Conservation (phyloP, 1,140 invertebrate species). For the Halesus radiatus region DNA sequence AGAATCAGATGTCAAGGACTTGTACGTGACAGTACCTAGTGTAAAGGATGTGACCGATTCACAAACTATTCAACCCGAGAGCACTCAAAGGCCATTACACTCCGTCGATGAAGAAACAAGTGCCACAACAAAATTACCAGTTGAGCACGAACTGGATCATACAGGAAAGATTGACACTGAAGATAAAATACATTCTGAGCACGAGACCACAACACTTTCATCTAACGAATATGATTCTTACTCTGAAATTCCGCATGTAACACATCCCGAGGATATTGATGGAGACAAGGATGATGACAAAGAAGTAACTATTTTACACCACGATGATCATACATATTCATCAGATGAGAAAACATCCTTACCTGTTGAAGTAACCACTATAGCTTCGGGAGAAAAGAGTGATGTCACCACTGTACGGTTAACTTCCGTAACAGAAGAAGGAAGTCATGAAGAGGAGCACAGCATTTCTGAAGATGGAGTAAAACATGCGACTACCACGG, state of each 20-base stretch:
- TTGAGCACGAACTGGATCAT: slow-evolving; percentile 9
- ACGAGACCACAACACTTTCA: neutral
- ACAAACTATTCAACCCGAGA: neutral
- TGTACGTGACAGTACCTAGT: neutral
- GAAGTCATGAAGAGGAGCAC: neutral
- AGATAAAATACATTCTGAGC: neutral
- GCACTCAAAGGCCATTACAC: neutral
- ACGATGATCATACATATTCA: neutral
- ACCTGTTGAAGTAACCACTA: neutral
- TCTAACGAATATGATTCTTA: neutral
- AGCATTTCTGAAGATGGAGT: neutral
- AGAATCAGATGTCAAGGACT: neutral
- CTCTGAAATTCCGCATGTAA: neutral
- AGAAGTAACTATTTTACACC: neutral
- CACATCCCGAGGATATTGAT: neutral
- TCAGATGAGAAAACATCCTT: neutral
- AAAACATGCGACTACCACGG: neutral
- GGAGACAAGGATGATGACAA: neutral
- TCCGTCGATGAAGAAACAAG: neutral
- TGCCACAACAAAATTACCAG: neutral
- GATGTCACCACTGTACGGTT: neutral
- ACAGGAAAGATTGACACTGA: neutral
- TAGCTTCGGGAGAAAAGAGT: neutral
- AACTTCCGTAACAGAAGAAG: neutral
- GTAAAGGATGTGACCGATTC: neutral